phyloP scores from a whole-genome alignment of 2,113 vertebrate species.

The Burhinus oedicnemus region DNA sequence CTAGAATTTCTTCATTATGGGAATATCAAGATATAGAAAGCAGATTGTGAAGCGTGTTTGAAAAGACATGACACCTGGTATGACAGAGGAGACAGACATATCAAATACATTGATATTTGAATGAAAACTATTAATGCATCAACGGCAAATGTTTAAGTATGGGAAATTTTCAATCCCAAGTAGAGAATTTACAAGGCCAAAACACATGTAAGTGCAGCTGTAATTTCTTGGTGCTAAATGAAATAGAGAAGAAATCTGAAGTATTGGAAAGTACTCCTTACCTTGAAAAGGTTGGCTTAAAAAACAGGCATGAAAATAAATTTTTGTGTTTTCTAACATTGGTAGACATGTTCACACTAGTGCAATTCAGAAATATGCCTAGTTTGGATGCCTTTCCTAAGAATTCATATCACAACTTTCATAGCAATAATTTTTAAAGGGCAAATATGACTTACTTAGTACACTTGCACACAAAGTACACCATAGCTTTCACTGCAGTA shows the following conservation, averaged over 20 bases:
- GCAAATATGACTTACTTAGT: neutral
- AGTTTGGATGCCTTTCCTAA: neutral
- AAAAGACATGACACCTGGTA: neutral
- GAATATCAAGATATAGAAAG: neutral
- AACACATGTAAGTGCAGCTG: neutral
- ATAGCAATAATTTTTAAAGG: neutral
- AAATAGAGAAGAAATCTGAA: neutral
- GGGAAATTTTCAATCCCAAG: neutral
- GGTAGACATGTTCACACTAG: neutral
- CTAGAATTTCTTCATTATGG: neutral
- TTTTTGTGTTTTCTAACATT: neutral
- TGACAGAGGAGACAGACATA: neutral
- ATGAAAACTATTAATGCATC: neutral
- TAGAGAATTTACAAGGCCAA: neutral
- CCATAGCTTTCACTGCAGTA: neutral
- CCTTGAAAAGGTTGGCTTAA: neutral
- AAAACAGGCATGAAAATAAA: neutral
- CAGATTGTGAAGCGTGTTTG: neutral
- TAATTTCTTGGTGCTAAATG: neutral
- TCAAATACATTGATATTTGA: neutral
- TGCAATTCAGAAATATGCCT: neutral
- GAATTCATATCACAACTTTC: neutral
- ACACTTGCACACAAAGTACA: neutral
- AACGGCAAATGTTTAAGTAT: neutral
- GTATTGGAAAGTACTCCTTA: neutral